Conservation (phyloP, 2,888 invertebrate species). For the Apodemia hepburni region DNA sequence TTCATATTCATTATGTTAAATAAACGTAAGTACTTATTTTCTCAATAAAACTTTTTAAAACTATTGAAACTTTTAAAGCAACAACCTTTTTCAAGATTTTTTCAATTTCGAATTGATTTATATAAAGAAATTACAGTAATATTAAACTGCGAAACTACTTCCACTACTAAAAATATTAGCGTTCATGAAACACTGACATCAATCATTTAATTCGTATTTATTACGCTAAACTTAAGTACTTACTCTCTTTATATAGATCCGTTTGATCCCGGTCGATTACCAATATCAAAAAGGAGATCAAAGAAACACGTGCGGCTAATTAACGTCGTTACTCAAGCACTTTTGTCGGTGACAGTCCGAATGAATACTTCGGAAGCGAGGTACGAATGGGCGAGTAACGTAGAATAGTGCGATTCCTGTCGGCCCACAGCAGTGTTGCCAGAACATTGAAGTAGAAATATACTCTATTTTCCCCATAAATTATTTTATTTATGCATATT, state of each 20-base stretch:
- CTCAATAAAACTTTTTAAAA: no score
- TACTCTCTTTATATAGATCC: conserved; percentile 17
- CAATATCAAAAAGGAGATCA: conserved; percentile 32
- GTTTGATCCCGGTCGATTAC: conserved; percentile 22
- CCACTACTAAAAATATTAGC: neutral
- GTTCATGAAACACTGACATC: conserved; percentile 1
- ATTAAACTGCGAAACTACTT: no score
- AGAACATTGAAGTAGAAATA: neutral
- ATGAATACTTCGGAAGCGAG: conserved; percentile 44
- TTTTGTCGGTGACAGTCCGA: conserved; percentile 48
- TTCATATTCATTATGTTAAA: no score
- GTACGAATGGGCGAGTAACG: conserved; percentile 44
- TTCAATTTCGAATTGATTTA: no score
- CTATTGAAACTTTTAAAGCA: no score
- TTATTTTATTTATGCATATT: no score
- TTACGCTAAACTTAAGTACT: conserved; percentile 17
- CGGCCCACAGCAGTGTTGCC: conserved; percentile 20
- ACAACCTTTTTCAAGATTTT: no score
- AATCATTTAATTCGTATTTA: conserved; percentile 21
- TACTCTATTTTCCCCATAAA: neutral
- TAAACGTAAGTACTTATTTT: no score
- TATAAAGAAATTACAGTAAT: no score
- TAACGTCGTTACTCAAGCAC: conserved; percentile 34
- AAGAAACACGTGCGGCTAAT: conserved; percentile 33
- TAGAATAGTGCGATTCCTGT: conserved; percentile 23